Conservation (phyloP, 1,140 invertebrate genomes). For the Ceratina japonica region DNA sequence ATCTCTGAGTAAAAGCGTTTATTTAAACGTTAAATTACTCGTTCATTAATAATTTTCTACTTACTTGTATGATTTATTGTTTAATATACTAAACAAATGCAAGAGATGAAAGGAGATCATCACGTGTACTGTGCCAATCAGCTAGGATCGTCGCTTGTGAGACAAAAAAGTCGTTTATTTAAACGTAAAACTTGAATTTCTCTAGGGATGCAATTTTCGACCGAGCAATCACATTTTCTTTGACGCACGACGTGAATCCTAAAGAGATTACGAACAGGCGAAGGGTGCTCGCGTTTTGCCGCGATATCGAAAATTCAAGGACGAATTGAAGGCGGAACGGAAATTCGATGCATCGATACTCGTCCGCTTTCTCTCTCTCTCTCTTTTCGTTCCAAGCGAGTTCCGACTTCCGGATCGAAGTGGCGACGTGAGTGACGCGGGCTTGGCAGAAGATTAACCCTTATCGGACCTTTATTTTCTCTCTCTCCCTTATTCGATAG, state of each 20-base stretch:
- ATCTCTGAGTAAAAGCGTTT: too few relatives aligned
- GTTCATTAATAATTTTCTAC: too few relatives aligned
- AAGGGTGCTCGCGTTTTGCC: neutral
- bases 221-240: constrained; percentile 27
- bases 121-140: too few relatives aligned
- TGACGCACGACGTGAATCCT: constrained; percentile 21
- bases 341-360: constrained; percentile 13
- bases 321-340: constrained; percentile 3
- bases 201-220: neutral
- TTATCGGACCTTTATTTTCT: constrained; percentile 49
- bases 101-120: too few relatives aligned
- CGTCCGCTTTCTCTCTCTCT: neutral
- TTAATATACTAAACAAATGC: too few relatives aligned
- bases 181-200: neutral
- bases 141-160: too few relatives aligned
- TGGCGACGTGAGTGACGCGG: constrained; percentile 56
- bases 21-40: too few relatives aligned
- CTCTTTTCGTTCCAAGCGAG: constrained; percentile 9
- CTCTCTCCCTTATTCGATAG: constrained; percentile 20
- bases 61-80: too few relatives aligned
- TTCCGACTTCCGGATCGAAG: constrained; percentile 48
- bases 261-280: constrained; percentile 24
- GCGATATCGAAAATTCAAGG: constrained; percentile 23
- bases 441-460: constrained; percentile 61
- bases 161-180: neutral